phyloP scores from a whole-genome alignment of 92 coral and sea anemone species.

The Meandrina meandrites region DNA sequence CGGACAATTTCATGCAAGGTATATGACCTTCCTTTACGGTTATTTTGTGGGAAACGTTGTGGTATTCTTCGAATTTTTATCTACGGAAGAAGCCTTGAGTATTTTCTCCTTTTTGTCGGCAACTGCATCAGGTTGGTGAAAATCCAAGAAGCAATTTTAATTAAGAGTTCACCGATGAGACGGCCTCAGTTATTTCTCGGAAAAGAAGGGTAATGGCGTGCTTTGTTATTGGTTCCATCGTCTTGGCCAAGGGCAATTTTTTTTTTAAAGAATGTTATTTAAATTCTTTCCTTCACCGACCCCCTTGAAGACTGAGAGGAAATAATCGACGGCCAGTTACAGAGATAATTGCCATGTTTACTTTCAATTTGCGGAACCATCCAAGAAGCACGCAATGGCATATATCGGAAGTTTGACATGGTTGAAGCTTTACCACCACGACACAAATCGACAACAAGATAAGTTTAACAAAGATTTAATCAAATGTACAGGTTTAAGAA shows the following conservation, averaged over 20 bases:
- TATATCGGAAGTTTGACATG: background rate
- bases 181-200: background rate
- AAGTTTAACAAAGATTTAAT: background rate
- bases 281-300: background rate
- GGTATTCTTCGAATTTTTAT: background rate
- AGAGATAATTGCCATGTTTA: background rate
- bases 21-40: background rate
- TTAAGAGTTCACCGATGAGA: background rate
- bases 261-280: background rate
- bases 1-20: background rate
- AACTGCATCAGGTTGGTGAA: background rate
- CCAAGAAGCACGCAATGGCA: constrained; percentile 4
- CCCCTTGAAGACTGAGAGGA: constrained; percentile 21
- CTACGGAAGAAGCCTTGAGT: background rate
- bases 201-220: background rate
- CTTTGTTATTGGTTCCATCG: background rate
- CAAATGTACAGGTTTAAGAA: background rate
- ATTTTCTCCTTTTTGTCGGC: background rate
- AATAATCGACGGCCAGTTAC: constrained; percentile 15
- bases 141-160: background rate
- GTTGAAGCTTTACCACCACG: background rate
- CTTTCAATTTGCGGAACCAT: background rate
- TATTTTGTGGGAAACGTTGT: background rate
- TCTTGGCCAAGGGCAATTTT: constrained; percentile 17
- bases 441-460: background rate